Evolutionary conservation across 2,113 vertebrate genomes (phyloP), one percentile per base, ranked within the genome.

Genomic region (Morone chrysops): DNA sequence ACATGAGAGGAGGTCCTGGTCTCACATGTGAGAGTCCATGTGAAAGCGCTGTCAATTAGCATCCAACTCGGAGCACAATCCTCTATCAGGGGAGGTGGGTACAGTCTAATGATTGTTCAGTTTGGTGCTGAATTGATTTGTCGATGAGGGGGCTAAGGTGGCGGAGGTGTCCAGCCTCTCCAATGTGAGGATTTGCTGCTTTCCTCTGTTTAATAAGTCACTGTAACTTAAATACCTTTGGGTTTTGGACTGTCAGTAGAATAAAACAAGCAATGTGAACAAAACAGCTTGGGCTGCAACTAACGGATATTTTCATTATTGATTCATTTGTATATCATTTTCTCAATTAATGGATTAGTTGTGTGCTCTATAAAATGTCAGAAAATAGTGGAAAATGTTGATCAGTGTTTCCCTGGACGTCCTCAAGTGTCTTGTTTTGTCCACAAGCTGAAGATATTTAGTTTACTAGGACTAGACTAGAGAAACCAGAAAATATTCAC

Each of bases 11-110:
- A 65, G 51, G 70, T 53, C 57, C 43, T 57, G 57, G 6, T 75
- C 63, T 56, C 41, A 25, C 63, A 13, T 57, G 53, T 51, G 67
- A 47, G 7, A 59, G 14, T 45, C 50, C 40, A 43, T 17, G 59
- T 62, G 50, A 77, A 60, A 59, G 68, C 5, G 17, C 62, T 31
- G 50, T 60, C 70, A 61, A 57, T 80, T 50, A 56, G 66, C 65
- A 47, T 54, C 38, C 16, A 54, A 69, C 36, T 69, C 76, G 41
- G 40, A 57, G 38, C 11, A 56, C 18, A 17, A 53, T 66, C 45
- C 22, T 78, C 43, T 16, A n/a, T 40, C n/a, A 11, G 0, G 11
- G 14, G 11, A 57, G 63, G 36, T 75, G 38, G 2, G 25, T 0
- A 18, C 3, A 13, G 31, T 20, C 16, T 20, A 45, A 54, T 59